A percentile compares a stretch with the other conserved stretches of the same genome.
Conservation (phyloP, 2,888 invertebrate genomes). For the Cheiracanthium punctorium region DNA sequence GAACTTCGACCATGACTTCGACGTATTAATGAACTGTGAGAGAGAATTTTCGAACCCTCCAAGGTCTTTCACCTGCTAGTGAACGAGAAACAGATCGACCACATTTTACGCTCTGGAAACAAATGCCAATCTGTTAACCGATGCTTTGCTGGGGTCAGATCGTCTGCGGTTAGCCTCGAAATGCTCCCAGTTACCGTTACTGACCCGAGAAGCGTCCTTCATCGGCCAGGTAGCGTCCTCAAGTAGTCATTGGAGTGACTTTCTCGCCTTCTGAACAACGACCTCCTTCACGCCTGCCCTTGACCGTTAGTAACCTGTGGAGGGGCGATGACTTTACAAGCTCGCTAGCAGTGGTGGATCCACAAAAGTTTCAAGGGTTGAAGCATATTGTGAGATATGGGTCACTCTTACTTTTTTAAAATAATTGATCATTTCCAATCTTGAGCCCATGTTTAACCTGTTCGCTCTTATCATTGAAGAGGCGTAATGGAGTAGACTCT, state of each 20-base stretch:
- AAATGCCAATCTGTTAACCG: neutral
- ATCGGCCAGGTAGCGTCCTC: conserved; percentile 51
- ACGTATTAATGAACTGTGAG: neutral
- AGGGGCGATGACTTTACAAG: conserved; percentile 1
- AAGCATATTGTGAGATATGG: too few relatives aligned
- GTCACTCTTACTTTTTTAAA: too few relatives aligned
- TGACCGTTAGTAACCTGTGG: conserved; percentile 30
- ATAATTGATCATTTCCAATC: too few relatives aligned
- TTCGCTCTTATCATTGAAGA: too few relatives aligned
- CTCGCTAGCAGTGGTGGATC: too few relatives aligned
- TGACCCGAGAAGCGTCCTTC: conserved; percentile 54
- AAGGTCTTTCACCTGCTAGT: neutral
- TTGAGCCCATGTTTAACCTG: too few relatives aligned
- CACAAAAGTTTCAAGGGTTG: too few relatives aligned
- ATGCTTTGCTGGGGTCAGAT: too few relatives aligned
- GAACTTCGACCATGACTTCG: neutral
- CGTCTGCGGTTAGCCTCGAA: neutral
- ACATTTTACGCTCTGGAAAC: neutral
- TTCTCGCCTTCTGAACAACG: conserved; percentile 12
- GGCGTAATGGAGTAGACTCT: too few relatives aligned
- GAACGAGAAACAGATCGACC: neutral
- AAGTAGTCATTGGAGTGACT: conserved; percentile 53
- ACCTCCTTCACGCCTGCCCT: conserved; percentile 41
- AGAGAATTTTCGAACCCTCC: too few relatives aligned
- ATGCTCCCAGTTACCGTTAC: neutral